Evolutionary conservation across 2,888 invertebrate species (phyloP).

Genomic region (Scaptomyza tumidula): DNA sequence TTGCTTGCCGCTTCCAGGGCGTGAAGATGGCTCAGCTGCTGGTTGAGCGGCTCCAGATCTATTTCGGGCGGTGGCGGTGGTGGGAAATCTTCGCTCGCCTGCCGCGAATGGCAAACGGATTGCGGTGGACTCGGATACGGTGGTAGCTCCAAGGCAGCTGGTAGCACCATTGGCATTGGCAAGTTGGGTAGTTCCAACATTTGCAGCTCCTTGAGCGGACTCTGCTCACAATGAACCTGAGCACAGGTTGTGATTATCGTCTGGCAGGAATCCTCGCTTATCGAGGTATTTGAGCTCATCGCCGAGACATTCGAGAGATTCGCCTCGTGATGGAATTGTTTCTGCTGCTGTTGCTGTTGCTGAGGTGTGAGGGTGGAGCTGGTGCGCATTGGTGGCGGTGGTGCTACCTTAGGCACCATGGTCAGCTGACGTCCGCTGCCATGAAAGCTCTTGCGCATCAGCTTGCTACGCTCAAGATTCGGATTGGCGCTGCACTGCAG

Average conservation of each 20-base stretch:
- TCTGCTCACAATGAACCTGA: slow-evolving; percentile 93
- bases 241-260: slow-evolving; percentile 92
- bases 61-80: slow-evolving; percentile 91
- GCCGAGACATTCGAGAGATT: slow-evolving; percentile 83
- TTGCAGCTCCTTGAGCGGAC: slow-evolving; percentile 85
- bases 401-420: slow-evolving; percentile 92
- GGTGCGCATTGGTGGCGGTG: slow-evolving; percentile 93
- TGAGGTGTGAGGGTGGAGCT: slow-evolving; percentile 90
- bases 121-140: slow-evolving; percentile 92
- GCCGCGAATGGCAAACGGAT: slow-evolving; percentile 92
- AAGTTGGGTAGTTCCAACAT: slow-evolving; percentile 23
- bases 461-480: slow-evolving; percentile 92
- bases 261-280: slow-evolving; percentile 86
- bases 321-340: slow-evolving; percentile 83
- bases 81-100: slow-evolving; percentile 95
- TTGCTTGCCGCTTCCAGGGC: slow-evolving; percentile 82
- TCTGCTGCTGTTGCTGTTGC: slow-evolving; percentile 82
- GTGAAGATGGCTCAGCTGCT: slow-evolving; percentile 86
- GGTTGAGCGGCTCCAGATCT: slow-evolving; percentile 88
- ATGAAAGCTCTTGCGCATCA: slow-evolving; percentile 95
- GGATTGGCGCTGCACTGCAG: slow-evolving; percentile 87
- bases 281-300: slow-evolving; percentile 84
- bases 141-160: slow-evolving; percentile 87
- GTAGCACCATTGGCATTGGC: slow-evolving; percentile 39
- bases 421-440: slow-evolving; percentile 93